A percentile compares a stretch with the other conserved stretches of the same genome.
Evolutionary conservation across 2,113 vertebrate genomes (phyloP).

Genomic region (Lagenorhynchus albirostris): DNA sequence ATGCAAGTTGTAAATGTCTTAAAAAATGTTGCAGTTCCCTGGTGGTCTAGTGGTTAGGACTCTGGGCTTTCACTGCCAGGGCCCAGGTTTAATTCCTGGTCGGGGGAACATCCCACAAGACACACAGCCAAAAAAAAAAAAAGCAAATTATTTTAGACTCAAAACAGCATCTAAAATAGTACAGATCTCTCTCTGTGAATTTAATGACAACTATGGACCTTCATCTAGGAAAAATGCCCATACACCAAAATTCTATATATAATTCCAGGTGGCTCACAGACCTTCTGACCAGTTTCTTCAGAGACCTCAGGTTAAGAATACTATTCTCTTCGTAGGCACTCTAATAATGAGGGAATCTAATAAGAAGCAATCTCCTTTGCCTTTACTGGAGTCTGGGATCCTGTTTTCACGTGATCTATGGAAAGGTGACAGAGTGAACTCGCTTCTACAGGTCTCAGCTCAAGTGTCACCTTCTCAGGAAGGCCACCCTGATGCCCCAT

Average conservation of each 20-base stretch:
- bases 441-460: background rate
- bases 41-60: too few relatives aligned
- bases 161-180: background rate
- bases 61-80: too few relatives aligned
- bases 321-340: background rate
- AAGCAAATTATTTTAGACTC: background rate
- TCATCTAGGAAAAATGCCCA: background rate
- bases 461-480: background rate
- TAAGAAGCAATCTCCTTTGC: background rate
- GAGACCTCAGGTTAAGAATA: background rate
- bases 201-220: background rate
- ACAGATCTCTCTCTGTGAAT: background rate
- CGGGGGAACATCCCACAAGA: too few relatives aligned
- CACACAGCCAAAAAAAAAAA: too few relatives aligned
- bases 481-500: background rate
- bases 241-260: background rate
- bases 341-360: background rate
- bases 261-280: background rate
- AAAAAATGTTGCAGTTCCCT: background rate
- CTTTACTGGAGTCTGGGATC: background rate
- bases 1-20: background rate
- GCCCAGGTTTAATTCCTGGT: too few relatives aligned
- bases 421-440: background rate
- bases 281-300: background rate
- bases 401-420: background rate